A percentile compares a stretch with the other conserved stretches of the same genome.
Conservation (phyloP, 2,113 vertebrate species). For the Archocentrus centrarchus region DNA sequence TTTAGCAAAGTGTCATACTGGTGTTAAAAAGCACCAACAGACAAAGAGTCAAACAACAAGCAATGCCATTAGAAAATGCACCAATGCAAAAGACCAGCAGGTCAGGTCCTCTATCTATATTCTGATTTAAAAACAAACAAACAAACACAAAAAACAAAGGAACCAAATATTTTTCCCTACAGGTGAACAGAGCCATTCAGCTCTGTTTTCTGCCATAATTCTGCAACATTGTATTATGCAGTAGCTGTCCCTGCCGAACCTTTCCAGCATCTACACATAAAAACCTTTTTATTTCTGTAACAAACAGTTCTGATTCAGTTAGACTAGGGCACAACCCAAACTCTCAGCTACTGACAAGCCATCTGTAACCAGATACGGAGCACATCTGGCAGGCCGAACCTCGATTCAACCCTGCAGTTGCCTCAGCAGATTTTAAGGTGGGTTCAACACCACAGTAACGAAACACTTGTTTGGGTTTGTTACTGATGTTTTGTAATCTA, state of each 20-base stretch:
- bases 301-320: slow-evolving; percentile 31
- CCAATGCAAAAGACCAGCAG: not conserved
- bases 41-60: slow-evolving; percentile 61
- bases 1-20: slow-evolving; percentile 42
- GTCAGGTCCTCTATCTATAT: not conserved
- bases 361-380: slow-evolving; percentile 81
- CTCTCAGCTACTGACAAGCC: slow-evolving; percentile 77
- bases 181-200: not conserved
- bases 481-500: not conserved
- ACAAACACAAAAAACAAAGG: not conserved
- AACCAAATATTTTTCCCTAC: not conserved
- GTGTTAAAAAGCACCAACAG: slow-evolving; percentile 65
- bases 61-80: slow-evolving; percentile 10
- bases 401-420: slow-evolving; percentile 41
- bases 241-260: slow-evolving; percentile 6
- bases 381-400: slow-evolving; percentile 74
- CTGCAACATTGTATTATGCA: not conserved
- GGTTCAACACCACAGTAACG: slow-evolving; percentile 37
- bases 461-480: slow-evolving; percentile 16
- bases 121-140: not conserved
- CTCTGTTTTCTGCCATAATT: not conserved
- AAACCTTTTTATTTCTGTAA: not conserved
- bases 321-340: slow-evolving; percentile 46
- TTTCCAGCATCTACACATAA: slow-evolving; percentile 13
- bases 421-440: slow-evolving; percentile 57